phyloP scores from a whole-genome alignment of 2,888 invertebrate species.

The Hydrotaea diabolus region DNA sequence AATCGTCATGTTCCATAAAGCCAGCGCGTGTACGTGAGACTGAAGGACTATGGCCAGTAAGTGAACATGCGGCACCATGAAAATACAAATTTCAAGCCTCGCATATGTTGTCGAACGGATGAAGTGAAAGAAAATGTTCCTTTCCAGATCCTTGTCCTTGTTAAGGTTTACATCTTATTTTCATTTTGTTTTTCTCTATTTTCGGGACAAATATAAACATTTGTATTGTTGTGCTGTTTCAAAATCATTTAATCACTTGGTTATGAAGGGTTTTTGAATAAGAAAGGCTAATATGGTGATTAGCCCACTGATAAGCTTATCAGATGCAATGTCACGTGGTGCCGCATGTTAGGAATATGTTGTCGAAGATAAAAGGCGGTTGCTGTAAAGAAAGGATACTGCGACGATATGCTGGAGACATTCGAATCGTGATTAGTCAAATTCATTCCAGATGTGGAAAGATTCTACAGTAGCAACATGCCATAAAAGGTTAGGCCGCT shows the following conservation, averaged over 20 bases:
- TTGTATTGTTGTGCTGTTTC: constrained; percentile 41
- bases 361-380: background rate
- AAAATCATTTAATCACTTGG: constrained; percentile 46
- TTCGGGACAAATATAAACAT: constrained; percentile 31
- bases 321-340: constrained; percentile 57
- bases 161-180: constrained; percentile 57
- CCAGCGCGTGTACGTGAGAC: background rate
- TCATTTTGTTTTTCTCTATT: background rate
- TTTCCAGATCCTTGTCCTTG: constrained; percentile 41
- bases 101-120: constrained; percentile 71
- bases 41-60: background rate
- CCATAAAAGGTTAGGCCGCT: background rate
- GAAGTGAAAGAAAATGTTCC: constrained; percentile 1
- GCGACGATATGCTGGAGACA: no score
- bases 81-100: constrained; percentile 76
- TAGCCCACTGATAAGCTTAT: constrained; percentile 55
- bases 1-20: constrained; percentile 37
- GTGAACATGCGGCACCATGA: constrained; percentile 74
- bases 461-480: background rate
- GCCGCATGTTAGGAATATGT: constrained; percentile 50
- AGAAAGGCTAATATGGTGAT: constrained; percentile 26
- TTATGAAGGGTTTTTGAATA: constrained; percentile 52
- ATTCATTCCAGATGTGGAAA: background rate
- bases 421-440: no score
- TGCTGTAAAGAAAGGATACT: background rate